Percentiles rank a stretch among this genome's conserved stretches.
Evolutionary conservation across 2,797 vertebrate genomes (phyloP).

Genomic region (Pogoniulus pusillus): DNA sequence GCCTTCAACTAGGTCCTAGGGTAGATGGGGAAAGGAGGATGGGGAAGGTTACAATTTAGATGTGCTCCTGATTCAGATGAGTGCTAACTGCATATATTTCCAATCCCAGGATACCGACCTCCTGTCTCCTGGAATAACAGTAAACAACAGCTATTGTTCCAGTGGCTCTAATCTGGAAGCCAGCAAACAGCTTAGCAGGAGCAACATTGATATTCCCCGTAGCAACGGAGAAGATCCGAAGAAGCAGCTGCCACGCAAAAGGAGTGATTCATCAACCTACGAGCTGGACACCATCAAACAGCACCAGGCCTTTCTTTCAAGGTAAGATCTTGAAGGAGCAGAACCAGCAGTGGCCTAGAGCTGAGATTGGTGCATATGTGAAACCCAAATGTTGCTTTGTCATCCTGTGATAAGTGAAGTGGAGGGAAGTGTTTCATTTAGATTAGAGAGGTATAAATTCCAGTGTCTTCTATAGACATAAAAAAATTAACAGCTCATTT

Average conservation of each 20-base stretch:
- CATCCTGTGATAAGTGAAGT: not conserved
- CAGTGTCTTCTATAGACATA: not conserved
- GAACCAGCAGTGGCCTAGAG: not conserved
- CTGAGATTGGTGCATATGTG: not conserved
- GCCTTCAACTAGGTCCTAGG: not conserved
- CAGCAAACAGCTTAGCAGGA: constrained; percentile 94
- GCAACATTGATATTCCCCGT: constrained; percentile 95
- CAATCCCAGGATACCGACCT: constrained; percentile 88
- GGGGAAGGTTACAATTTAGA: not conserved
- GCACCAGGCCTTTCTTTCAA: constrained; percentile 96
- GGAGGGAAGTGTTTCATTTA: not conserved
- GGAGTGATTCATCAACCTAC: constrained; percentile 96
- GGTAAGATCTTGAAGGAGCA: constrained; percentile 74
- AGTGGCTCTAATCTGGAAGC: constrained; percentile 81
- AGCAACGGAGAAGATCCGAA: constrained; percentile 86
- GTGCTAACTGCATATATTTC: not conserved
- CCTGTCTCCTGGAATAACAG: constrained; percentile 88
- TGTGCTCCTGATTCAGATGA: not conserved
- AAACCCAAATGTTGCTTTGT: not conserved
- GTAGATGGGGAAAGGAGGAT: not conserved
- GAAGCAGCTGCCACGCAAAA: constrained; percentile 89
- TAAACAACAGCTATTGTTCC: constrained; percentile 83
- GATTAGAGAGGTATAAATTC: not conserved
- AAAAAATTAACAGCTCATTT: not conserved
- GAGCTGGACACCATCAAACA: constrained; percentile 96